These are phyloP conservation scores for Latrodectus geometricus DNA, from an alignment of 1,140 invertebrate species.

Conservation along the genomic window DNA sequence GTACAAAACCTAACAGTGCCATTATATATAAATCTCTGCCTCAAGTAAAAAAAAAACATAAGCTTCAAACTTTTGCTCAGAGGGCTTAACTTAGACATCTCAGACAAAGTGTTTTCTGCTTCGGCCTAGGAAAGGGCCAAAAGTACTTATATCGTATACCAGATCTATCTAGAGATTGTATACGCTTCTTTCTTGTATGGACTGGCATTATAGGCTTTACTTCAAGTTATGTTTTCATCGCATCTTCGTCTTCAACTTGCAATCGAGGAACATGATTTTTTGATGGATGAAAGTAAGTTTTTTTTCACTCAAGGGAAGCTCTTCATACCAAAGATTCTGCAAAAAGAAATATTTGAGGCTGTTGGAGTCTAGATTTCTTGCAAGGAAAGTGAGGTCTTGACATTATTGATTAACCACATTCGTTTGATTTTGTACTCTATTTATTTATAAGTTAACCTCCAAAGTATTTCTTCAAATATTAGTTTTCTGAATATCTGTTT, in stretches of 20 bases:
- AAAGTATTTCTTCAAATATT: neutral
- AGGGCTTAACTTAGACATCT: constrained; percentile 14
- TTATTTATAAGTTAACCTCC: neutral
- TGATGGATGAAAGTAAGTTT: constrained; percentile 26
- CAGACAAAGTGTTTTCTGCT: constrained; percentile 16
- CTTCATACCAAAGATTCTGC: constrained; percentile 8
- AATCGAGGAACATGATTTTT: constrained; percentile 54
- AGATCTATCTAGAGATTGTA: constrained; percentile 41
- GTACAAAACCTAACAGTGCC: neutral
- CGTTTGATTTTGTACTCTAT: constrained; percentile 19
- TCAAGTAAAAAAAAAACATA: neutral
- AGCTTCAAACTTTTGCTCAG: constrained; percentile 26
- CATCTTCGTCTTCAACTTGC: constrained; percentile 41
- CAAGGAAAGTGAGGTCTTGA: constrained; percentile 24
- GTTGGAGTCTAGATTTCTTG: constrained; percentile 28
- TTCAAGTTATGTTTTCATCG: constrained; percentile 45
- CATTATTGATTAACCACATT: constrained; percentile 43
- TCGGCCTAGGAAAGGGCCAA: constrained; percentile 33
- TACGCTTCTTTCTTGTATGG: constrained; percentile 6
- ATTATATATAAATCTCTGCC: constrained; percentile 21
- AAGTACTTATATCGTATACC: constrained; percentile 21
- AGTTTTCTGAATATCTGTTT: no score
- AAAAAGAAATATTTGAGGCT: constrained; percentile 25
- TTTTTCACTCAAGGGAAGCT: constrained; percentile 11
- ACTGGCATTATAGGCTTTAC: constrained; percentile 39